Conservation (phyloP, 2,888 invertebrate species). For the Hyposoter dolosus region DNA sequence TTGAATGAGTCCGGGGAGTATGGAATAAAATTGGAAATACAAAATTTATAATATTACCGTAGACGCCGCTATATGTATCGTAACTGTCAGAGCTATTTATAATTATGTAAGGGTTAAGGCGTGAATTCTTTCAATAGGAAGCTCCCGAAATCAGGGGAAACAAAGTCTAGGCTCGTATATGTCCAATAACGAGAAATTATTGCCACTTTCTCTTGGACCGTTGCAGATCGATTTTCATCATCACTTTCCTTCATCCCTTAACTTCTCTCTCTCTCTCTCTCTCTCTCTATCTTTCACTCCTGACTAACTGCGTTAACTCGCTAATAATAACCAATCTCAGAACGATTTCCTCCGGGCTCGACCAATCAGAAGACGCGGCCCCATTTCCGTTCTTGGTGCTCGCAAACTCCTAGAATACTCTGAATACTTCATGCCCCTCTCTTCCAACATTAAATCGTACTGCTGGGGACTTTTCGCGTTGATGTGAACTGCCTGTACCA, state of each 20-base stretch:
- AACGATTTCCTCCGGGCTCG: constrained; percentile 82
- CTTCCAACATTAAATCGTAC: constrained; percentile 28
- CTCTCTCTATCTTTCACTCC: constrained; percentile 27
- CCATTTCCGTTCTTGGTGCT: constrained; percentile 79
- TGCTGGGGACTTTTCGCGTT: neutral
- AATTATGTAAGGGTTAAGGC: neutral
- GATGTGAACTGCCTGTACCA: constrained; percentile 9
- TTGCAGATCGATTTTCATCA: constrained; percentile 49
- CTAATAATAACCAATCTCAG: constrained; percentile 85
- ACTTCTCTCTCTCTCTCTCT: constrained; percentile 49
- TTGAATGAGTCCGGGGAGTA: constrained; percentile 3
- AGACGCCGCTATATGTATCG: neutral
- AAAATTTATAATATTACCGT: neutral
- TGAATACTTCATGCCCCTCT: constrained; percentile 41
- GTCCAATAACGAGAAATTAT: constrained; percentile 54
- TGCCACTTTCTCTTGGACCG: constrained; percentile 33
- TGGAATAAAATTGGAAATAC: neutral
- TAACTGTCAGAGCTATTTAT: neutral
- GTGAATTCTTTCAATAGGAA: constrained; percentile 4
- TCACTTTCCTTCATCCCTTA: constrained; percentile 18
- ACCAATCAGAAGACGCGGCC: constrained; percentile 83
- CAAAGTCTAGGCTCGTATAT: constrained; percentile 42
- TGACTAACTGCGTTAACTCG: constrained; percentile 80
- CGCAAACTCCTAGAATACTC: constrained; percentile 19
- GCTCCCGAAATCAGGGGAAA: constrained; percentile 47